phyloP scores from a whole-genome alignment of 2,888 invertebrate species.

The Brachyptera putata region DNA sequence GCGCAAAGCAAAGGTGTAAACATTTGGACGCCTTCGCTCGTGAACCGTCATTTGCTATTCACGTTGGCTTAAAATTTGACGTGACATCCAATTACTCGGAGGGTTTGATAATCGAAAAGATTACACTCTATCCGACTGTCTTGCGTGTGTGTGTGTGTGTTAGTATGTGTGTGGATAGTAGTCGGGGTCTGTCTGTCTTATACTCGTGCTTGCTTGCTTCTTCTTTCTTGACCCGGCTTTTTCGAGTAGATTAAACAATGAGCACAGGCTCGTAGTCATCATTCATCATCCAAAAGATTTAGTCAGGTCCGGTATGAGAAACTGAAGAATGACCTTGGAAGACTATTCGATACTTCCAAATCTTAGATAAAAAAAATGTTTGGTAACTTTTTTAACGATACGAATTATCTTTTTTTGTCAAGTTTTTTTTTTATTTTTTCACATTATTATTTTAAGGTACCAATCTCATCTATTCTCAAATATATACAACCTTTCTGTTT shows the following conservation, averaged over 20 bases:
- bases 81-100: constrained; percentile 30
- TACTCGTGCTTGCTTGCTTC: no score
- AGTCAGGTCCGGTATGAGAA: background rate
- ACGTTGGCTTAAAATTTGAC: constrained; percentile 5
- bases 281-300: constrained; percentile 20
- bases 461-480: no score
- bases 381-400: no score
- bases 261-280: constrained; percentile 18
- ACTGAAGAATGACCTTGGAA: background rate
- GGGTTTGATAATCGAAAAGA: constrained; percentile 32
- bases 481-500: no score
- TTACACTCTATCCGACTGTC: constrained; percentile 20
- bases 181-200: no score
- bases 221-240: constrained; percentile 14
- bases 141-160: constrained; percentile 1
- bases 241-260: constrained; percentile 29
- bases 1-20: background rate
- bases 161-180: no score
- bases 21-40: constrained; percentile 7
- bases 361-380: no score
- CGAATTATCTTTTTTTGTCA: no score
- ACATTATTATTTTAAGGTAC: no score
- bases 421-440: no score
- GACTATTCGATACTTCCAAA: background rate
- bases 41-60: constrained; percentile 10